These are phyloP conservation scores for Thecophora atra DNA, from an alignment of 2,888 invertebrate species.

Conservation along the genomic window DNA sequence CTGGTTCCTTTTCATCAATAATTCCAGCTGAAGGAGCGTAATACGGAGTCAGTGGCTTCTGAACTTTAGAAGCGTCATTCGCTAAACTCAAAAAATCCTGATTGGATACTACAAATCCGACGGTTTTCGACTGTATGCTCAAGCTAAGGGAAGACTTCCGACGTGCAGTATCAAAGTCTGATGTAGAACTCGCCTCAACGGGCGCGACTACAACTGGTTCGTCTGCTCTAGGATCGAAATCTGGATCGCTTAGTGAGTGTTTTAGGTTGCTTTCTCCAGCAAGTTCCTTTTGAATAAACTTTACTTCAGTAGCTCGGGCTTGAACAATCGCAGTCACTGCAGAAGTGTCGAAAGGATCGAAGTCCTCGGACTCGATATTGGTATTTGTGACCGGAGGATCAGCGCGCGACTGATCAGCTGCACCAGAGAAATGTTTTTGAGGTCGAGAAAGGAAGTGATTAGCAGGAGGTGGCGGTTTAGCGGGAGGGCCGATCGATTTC, in stretches of 20 bases:
- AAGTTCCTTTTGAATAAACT: constrained; percentile 80
- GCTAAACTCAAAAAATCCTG: constrained; percentile 70
- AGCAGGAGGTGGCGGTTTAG: constrained; percentile 41
- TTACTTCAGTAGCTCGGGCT: constrained; percentile 81
- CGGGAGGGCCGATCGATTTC: constrained; percentile 42
- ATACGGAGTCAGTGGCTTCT: constrained; percentile 83
- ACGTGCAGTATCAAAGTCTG: constrained; percentile 62
- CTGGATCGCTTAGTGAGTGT: constrained; percentile 75
- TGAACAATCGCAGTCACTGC: constrained; percentile 76
- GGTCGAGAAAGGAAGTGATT: constrained; percentile 49
- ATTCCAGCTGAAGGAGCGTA: constrained; percentile 69
- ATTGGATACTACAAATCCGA: constrained; percentile 72
- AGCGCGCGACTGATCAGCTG: constrained; percentile 78
- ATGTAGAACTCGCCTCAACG: constrained; percentile 46
- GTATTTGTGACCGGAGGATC: constrained; percentile 71
- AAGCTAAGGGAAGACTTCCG: constrained; percentile 73
- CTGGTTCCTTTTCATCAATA: constrained; percentile 67
- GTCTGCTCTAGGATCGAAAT: constrained; percentile 83
- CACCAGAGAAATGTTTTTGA: constrained; percentile 75
- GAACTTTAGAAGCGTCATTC: constrained; percentile 71
- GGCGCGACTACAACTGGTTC: constrained; percentile 43
- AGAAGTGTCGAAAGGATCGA: constrained; percentile 90
- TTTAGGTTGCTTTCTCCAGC: constrained; percentile 69
- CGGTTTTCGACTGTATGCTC: constrained; percentile 69
- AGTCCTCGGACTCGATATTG: constrained; percentile 68